Percentiles rank a stretch among this genome's conserved stretches.
phyloP scores from a whole-genome alignment of 2,797 vertebrate species.

The Ctenochaetus hawaiiensis region DNA sequence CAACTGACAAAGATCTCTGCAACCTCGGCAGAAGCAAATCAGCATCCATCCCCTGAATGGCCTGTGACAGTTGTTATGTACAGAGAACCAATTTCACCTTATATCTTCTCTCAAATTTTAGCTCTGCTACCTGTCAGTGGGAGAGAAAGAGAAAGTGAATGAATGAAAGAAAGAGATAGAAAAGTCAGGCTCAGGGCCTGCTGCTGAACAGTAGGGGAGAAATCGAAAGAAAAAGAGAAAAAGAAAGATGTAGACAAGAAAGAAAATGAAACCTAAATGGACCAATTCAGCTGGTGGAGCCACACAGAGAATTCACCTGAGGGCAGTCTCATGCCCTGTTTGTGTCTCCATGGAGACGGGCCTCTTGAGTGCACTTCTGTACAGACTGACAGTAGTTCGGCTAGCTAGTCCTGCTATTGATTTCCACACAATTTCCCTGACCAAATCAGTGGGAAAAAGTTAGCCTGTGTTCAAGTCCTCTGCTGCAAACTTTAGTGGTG shows the following conservation, averaged over 20 bases:
- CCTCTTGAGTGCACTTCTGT: slow-evolving; percentile 68
- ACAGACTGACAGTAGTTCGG: slow-evolving; percentile 67
- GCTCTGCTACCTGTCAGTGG: slow-evolving; percentile 63
- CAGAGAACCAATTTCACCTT: slow-evolving; percentile 68
- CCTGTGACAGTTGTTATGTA: slow-evolving; percentile 71
- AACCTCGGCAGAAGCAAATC: slow-evolving; percentile 67
- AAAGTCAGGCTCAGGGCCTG: slow-evolving; percentile 41
- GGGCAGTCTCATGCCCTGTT: slow-evolving; percentile 73
- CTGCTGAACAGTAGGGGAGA: slow-evolving; percentile 63
- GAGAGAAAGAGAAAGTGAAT: slow-evolving; percentile 63
- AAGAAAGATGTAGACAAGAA: slow-evolving; percentile 69
- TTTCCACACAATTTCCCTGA: slow-evolving; percentile 63
- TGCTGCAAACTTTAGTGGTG: slow-evolving; percentile 1
- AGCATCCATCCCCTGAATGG: slow-evolving; percentile 52
- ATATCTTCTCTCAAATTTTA: slow-evolving; percentile 65
- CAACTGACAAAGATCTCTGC: slow-evolving; percentile 72
- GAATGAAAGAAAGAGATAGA: slow-evolving; percentile 62
- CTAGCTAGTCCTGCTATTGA: slow-evolving; percentile 58
- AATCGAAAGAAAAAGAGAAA: slow-evolving; percentile 62
- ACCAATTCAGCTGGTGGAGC: slow-evolving; percentile 73
- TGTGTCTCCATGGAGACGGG: slow-evolving; percentile 82
- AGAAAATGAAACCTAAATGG: slow-evolving; percentile 81
- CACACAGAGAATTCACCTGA: slow-evolving; percentile 79
- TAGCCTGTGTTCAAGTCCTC: slow-evolving; percentile 30
- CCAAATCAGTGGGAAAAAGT: slow-evolving; percentile 37